These are phyloP conservation scores for Coelopa pilipes DNA, from an alignment of 2,888 invertebrate species.

Conservation along the genomic window DNA sequence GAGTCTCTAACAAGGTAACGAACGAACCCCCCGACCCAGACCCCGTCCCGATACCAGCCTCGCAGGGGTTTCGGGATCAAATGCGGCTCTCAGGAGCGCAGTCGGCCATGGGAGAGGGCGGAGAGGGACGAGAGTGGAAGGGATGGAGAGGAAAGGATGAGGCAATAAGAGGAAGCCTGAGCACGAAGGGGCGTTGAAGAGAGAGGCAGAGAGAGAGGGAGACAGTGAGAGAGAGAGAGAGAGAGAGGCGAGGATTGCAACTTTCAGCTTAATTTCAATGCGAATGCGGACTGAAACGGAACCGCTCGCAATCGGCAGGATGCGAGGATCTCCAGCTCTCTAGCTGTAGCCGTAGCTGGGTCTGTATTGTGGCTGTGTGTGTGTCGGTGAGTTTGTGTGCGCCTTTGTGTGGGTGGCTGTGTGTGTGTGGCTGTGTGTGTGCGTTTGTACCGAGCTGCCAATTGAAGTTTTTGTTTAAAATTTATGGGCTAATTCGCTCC, in stretches of 20 bases:
- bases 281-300: slow-evolving; percentile 21
- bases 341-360: too few relatives aligned
- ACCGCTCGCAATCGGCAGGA: neutral
- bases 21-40: neutral
- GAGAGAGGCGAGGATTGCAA: slow-evolving; percentile 11
- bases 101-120: too few relatives aligned
- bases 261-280: slow-evolving; percentile 37
- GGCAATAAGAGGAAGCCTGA: too few relatives aligned
- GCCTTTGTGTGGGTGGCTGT: neutral
- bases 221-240: neutral
- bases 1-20: slow-evolving; percentile 19
- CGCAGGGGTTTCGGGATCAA: slow-evolving; percentile 16
- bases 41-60: neutral
- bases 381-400: neutral
- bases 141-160: too few relatives aligned
- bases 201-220: neutral
- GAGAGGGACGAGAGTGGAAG: too few relatives aligned
- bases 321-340: too few relatives aligned
- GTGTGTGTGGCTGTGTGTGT: slow-evolving; percentile 19
- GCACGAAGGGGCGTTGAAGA: too few relatives aligned
- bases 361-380: neutral
- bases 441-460: slow-evolving; percentile 32
- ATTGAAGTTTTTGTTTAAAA: slow-evolving; percentile 40
- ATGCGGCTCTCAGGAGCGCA: slow-evolving; percentile 4
- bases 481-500: slow-evolving; percentile 42